Conservation (phyloP, 2,113 vertebrate genomes). For the Sebastes fasciatus region DNA sequence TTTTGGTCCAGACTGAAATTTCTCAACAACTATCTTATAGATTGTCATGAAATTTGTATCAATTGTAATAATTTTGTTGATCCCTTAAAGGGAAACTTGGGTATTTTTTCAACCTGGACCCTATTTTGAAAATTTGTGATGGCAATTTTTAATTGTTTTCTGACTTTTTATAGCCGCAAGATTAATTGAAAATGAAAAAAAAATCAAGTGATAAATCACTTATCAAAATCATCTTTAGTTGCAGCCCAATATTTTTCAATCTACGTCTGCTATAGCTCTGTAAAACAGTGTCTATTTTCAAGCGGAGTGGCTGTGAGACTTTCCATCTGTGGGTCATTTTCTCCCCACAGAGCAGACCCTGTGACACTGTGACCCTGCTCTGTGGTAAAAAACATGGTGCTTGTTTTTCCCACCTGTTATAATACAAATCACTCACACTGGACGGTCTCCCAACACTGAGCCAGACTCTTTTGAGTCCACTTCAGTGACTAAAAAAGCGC, state of each 20-base stretch:
- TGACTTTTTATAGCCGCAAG: background rate
- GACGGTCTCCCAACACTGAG: background rate
- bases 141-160: background rate
- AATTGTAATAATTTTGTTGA: too few species aligned
- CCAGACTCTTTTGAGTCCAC: background rate
- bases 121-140: too few species aligned
- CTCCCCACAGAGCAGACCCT: background rate
- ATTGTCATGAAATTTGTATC: too few species aligned
- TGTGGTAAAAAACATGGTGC: background rate
- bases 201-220: background rate
- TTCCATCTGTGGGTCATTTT: background rate
- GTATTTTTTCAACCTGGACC: too few species aligned
- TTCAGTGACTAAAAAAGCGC: background rate
- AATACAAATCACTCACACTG: slow-evolving; percentile 15
- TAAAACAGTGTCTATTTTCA: background rate
- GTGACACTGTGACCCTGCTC: background rate
- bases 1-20: background rate
- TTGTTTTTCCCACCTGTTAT: slow-evolving; percentile 30
- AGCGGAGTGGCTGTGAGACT: background rate
- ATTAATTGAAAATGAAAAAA: background rate
- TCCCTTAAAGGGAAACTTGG: too few species aligned
- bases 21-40: too few species aligned
- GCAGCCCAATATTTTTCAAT: background rate
- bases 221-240: background rate
- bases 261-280: background rate